These are phyloP conservation scores for Denticeps clupeoides DNA, from an alignment of 2,797 vertebrate species.

Conservation along the genomic window DNA sequence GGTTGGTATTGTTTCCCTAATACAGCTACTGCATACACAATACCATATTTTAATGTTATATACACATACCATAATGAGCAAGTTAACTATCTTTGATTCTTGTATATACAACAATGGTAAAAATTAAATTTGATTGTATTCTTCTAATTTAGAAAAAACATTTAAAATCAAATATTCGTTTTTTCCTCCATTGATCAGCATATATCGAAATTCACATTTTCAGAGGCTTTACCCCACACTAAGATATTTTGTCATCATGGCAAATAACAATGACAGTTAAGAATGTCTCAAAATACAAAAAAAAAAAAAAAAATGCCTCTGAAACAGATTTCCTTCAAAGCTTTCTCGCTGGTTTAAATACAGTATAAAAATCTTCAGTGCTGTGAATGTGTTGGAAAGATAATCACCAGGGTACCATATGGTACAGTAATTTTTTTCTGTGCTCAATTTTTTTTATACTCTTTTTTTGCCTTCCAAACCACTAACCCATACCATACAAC, in stretches of 20 bases:
- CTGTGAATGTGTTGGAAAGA: constrained; percentile 60
- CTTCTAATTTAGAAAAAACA: constrained; percentile 75
- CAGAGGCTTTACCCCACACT: constrained; percentile 31
- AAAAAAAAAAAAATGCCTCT: constrained; percentile 59
- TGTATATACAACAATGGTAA: constrained; percentile 68
- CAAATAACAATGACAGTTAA: constrained; percentile 37
- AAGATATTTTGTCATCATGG: constrained; percentile 19
- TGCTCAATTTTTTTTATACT: constrained; percentile 85
- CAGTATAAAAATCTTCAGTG: constrained; percentile 82
- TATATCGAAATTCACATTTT: constrained; percentile 51
- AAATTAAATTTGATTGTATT: constrained; percentile 77
- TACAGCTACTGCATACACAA: constrained; percentile 99
- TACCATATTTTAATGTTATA: constrained; percentile 92
- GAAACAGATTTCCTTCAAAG: constrained; percentile 64
- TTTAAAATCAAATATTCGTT: constrained; percentile 60
- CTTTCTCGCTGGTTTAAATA: constrained; percentile 90
- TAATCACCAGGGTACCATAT: constrained; percentile 58
- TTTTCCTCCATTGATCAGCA: constrained; percentile 60
- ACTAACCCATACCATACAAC: constrained; percentile 48
- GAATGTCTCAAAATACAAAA: constrained; percentile 45
- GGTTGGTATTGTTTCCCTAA: constrained; percentile 82
- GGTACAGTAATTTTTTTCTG: constrained; percentile 64
- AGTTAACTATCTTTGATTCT: constrained; percentile 51
- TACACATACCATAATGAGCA: constrained; percentile 77
- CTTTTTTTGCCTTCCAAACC: constrained; percentile 63